Conservation (phyloP, 2,888 invertebrate genomes). For the Bombyx huttoni region DNA sequence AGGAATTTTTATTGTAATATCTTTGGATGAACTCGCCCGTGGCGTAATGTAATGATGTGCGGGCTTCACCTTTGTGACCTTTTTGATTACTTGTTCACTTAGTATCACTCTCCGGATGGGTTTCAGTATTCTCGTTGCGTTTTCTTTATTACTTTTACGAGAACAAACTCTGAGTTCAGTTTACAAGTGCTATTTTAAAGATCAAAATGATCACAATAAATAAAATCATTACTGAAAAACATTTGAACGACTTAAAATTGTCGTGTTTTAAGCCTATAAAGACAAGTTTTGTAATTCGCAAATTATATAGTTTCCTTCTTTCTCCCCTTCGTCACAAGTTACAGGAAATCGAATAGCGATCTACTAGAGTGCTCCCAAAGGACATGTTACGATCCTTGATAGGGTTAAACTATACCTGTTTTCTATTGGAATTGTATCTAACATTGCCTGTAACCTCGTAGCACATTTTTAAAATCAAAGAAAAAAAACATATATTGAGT, state of each 20-base stretch:
- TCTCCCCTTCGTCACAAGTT: neutral
- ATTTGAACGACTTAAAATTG: too few relatives aligned
- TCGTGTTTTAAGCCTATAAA: too few relatives aligned
- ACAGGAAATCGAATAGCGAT: constrained; percentile 43
- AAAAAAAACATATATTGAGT: too few relatives aligned
- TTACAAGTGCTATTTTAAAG: too few relatives aligned
- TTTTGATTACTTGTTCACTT: neutral
- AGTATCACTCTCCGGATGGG: neutral
- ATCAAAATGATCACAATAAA: too few relatives aligned
- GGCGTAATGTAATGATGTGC: constrained; percentile 8
- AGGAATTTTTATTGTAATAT: constrained; percentile 9
- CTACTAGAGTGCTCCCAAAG: constrained; percentile 28
- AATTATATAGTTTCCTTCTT: too few relatives aligned
- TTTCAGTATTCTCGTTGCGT: neutral
- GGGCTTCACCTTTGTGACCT: constrained; percentile 1
- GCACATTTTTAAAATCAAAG: too few relatives aligned
- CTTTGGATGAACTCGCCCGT: constrained; percentile 5
- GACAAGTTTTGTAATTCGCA: too few relatives aligned
- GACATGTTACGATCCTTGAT: constrained; percentile 13
- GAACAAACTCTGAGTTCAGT: too few relatives aligned
- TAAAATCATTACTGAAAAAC: too few relatives aligned
- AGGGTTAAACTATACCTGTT: constrained; percentile 1
- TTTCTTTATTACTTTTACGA: neutral
- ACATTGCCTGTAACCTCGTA: too few relatives aligned
- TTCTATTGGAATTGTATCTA: constrained; percentile 1